phyloP scores from a whole-genome alignment of 2,113 vertebrate species.

The Calyptommatus sinebrachiatus region DNA sequence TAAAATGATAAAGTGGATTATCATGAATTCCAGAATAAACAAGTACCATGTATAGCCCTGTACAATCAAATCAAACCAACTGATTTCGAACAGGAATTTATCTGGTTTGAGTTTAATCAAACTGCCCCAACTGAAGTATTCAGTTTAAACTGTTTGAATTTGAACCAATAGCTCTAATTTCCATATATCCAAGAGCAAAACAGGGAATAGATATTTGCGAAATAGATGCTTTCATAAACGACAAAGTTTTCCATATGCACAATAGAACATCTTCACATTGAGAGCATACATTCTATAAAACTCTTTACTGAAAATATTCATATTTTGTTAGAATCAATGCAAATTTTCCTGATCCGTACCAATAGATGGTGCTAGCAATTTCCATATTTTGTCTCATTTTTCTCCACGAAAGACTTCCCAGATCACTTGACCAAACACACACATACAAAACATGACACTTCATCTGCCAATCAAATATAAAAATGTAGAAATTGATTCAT shows the following conservation, averaged over 20 bases:
- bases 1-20: no score
- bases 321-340: conserved; percentile 46
- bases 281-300: conserved; percentile 61
- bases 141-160: no score
- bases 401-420: conserved; percentile 16
- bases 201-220: background rate
- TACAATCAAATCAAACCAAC: no score
- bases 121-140: no score
- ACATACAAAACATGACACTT: background rate
- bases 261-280: conserved; percentile 34
- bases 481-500: conserved; percentile 28
- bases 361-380: conserved; percentile 69
- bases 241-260: background rate
- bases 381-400: conserved; percentile 45
- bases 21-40: no score
- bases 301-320: conserved; percentile 44
- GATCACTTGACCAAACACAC: conserved; percentile 10
- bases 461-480: conserved; percentile 38
- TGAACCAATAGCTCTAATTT: no score
- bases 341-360: conserved; percentile 45
- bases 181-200: background rate
- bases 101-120: no score
- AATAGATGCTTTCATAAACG: background rate
- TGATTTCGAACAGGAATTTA: no score
- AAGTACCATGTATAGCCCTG: no score